These are phyloP conservation scores for Chelonia mydas DNA, from an alignment of 2,797 vertebrate genomes.

Conservation along the genomic window DNA sequence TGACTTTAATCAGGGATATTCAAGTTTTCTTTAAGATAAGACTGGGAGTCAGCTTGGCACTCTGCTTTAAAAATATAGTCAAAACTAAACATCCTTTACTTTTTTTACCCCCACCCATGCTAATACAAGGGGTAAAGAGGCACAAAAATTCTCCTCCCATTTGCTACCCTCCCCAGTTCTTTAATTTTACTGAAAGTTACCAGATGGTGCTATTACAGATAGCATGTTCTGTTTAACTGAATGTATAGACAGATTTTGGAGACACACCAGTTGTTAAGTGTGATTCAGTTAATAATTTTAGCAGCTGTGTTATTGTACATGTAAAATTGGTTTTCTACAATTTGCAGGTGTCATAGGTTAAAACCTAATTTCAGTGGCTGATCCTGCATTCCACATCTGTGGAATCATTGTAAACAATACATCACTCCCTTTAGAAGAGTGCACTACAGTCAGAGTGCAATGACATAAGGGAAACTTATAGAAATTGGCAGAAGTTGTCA, in stretches of 20 bases:
- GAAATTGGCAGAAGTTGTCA: neutral
- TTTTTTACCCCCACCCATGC: too few species aligned
- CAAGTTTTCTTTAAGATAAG: neutral
- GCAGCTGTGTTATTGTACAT: neutral
- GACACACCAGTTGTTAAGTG: neutral
- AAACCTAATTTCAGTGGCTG: neutral
- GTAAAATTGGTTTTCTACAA: neutral
- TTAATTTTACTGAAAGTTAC: neutral
- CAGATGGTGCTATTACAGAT: fast-evolving
- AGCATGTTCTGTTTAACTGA: fast-evolving
- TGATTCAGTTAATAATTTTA: fast-evolving
- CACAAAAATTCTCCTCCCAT: neutral
- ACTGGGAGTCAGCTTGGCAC: too few species aligned
- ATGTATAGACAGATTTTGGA: neutral
- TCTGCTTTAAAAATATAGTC: neutral
- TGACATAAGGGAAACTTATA: neutral
- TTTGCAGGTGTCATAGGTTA: neutral
- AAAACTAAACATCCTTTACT: neutral
- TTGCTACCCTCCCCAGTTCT: neutral
- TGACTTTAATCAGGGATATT: neutral
- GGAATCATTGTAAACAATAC: neutral
- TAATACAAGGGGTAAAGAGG: too few species aligned
- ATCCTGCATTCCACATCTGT: too few species aligned
- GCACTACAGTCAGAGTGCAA: neutral
- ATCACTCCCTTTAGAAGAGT: neutral